Conservation (phyloP, 1,140 invertebrate species). For the Drosophila paulistorum region DNA sequence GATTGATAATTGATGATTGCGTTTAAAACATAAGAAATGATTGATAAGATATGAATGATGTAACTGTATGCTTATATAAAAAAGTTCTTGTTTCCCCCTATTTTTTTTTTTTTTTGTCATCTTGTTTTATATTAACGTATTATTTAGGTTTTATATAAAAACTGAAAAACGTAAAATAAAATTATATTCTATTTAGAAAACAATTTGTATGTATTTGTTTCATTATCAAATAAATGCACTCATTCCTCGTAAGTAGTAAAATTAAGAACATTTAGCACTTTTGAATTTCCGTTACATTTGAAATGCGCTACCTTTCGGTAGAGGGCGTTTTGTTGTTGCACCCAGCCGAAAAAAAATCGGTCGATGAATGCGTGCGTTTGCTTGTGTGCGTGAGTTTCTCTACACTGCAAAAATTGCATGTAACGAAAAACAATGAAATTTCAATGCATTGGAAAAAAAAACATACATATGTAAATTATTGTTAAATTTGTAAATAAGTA, state of each 20-base stretch:
- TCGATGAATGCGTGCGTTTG: too few relatives aligned
- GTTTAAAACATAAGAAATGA: constrained; percentile 3
- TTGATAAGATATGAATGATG: constrained; percentile 36
- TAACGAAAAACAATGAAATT: too few relatives aligned
- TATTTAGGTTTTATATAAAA: constrained; percentile 78
- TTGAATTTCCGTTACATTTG: too few relatives aligned
- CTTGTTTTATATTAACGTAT: constrained; percentile 71
- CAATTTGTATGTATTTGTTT: background rate
- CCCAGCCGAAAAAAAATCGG: too few relatives aligned
- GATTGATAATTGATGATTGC: constrained; percentile 53
- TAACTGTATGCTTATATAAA: constrained; percentile 61
- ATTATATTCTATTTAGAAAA: constrained; percentile 76
- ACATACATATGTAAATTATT: too few relatives aligned
- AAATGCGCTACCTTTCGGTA: too few relatives aligned
- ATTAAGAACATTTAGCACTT: too few relatives aligned
- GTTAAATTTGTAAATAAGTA: constrained; percentile 60
- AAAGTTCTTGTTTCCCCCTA: constrained; percentile 44
- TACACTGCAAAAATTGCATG: too few relatives aligned
- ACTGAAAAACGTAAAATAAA: constrained; percentile 71
- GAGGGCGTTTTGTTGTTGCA: too few relatives aligned
- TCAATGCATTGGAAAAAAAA: too few relatives aligned
- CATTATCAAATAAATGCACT: background rate
- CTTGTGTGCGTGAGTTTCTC: too few relatives aligned
- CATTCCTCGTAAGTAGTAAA: too few relatives aligned
- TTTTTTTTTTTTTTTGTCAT: constrained; percentile 62